Conservation (phyloP, 2,113 vertebrate genomes). For the Muntiacus reevesi region DNA sequence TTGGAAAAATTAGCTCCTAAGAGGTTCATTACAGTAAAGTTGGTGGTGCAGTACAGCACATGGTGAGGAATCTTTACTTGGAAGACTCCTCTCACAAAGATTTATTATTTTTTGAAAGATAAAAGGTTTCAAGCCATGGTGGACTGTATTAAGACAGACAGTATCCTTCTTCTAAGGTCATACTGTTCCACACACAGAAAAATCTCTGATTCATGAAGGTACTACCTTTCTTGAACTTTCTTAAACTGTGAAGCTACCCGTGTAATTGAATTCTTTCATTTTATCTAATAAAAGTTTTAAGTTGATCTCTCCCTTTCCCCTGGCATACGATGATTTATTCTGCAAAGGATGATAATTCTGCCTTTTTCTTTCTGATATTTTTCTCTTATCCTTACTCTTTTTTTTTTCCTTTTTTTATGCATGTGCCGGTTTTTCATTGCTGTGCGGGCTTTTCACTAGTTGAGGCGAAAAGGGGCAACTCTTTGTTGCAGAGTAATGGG, state of each 20-base stretch:
- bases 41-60: background rate
- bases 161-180: background rate
- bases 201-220: background rate
- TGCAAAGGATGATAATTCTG: background rate
- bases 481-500: background rate
- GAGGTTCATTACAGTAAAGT: background rate
- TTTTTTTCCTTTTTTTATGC: background rate
- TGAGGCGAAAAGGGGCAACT: background rate
- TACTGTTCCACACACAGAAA: background rate
- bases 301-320: background rate
- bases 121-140: background rate
- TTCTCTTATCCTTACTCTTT: background rate
- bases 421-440: background rate
- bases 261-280: background rate
- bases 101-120: background rate
- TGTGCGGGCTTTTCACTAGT: background rate
- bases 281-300: background rate
- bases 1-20: background rate
- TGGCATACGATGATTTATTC: background rate
- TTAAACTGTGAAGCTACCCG: background rate
- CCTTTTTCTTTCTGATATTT: background rate
- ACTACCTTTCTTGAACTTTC: background rate
- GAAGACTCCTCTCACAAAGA: background rate
- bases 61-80: background rate
- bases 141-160: background rate